These are phyloP conservation scores for Toxotes jaculatrix DNA, from an alignment of 2,113 vertebrate genomes.

Conservation along the genomic window DNA sequence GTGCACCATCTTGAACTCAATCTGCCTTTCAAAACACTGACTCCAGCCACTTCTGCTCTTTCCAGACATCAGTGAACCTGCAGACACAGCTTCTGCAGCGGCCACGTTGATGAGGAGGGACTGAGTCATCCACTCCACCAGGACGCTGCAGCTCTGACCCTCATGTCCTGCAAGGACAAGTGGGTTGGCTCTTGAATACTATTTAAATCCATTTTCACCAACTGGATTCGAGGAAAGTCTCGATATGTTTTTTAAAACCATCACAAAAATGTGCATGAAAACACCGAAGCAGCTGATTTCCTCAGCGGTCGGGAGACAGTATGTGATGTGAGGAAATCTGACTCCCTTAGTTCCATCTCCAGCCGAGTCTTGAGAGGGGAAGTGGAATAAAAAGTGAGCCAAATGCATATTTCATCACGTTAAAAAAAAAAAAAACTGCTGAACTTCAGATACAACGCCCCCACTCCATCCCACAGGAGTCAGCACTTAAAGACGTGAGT, in stretches of 20 bases:
- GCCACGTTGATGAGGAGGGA: neutral
- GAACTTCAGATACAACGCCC: neutral
- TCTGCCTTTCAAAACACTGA: neutral
- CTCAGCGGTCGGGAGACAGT: neutral
- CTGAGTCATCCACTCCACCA: constrained; percentile 17
- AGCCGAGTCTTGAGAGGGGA: constrained; percentile 2
- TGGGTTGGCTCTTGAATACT: neutral
- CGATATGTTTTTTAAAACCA: neutral
- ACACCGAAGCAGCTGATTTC: neutral
- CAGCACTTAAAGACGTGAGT: constrained; percentile 48
- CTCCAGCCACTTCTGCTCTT: neutral
- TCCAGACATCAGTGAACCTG: neutral
- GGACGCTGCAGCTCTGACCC: neutral
- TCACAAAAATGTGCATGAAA: neutral
- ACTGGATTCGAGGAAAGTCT: neutral
- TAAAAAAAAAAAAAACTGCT: neutral
- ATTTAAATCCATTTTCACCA: neutral
- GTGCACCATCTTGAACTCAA: neutral
- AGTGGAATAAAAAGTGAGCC: constrained; percentile 27
- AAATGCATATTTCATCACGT: constrained; percentile 48
- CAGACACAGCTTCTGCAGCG: constrained; percentile 15
- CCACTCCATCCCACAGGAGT: constrained; percentile 3
- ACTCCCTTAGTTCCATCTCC: constrained; percentile 9
- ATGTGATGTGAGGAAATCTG: neutral
- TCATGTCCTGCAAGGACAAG: neutral